These are phyloP conservation scores for Apocrypta bakeri DNA, from an alignment of 1,140 invertebrate genomes.

Conservation along the genomic window DNA sequence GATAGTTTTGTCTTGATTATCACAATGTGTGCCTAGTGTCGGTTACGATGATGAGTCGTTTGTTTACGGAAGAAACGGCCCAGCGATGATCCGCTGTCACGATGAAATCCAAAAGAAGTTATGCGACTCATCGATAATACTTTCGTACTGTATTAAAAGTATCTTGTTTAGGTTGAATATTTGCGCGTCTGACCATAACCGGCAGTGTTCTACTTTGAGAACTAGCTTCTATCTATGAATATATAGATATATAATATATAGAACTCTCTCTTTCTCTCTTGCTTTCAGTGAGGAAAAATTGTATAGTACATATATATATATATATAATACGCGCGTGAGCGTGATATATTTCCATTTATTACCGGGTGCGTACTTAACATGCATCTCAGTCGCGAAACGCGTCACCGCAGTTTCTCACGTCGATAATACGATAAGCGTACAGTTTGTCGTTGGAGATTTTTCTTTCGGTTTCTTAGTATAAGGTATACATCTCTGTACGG, in stretches of 20 bases:
- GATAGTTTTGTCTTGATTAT: not conserved
- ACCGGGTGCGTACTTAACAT: not conserved
- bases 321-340: too few species aligned
- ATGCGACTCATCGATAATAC: not conserved
- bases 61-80: not conserved
- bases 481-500: not conserved
- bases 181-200: not conserved
- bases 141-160: not conserved
- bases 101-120: too few species aligned
- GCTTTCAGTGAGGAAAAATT: too few species aligned
- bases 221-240: too few species aligned
- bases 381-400: not conserved
- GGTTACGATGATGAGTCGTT: not conserved
- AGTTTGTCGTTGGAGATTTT: not conserved
- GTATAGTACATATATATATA: too few species aligned
- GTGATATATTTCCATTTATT: not conserved
- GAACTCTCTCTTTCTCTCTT: too few species aligned
- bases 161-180: not conserved
- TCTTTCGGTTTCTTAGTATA: too few species aligned
- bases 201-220: not conserved
- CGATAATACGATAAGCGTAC: not conserved
- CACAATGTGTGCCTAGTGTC: not conserved
- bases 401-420: not conserved
- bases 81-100: not conserved
- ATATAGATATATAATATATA: too few species aligned